Evolutionary conservation across 2,797 vertebrate genomes (phyloP).

Genomic region (Kryptolebias ocellatus): DNA sequence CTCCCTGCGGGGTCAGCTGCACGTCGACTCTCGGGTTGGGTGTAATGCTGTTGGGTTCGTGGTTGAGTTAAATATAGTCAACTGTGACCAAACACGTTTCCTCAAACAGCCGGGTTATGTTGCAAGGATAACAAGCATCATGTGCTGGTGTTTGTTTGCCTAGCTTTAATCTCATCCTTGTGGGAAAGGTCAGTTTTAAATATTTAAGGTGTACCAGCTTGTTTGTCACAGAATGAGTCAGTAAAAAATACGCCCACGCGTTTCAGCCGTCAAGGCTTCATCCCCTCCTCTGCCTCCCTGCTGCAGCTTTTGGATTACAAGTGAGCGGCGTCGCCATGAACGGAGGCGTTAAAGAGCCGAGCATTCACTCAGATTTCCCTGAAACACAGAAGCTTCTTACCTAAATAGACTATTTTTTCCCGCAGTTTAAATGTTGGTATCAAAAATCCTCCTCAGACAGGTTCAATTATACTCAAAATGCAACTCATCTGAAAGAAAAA

Average conservation of each 20-base stretch:
- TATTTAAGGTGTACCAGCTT: conserved; percentile 5
- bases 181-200: conserved; percentile 6
- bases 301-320: conserved; percentile 11
- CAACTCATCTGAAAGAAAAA: too few species aligned
- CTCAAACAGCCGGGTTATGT: not conserved
- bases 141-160: conserved; percentile 20
- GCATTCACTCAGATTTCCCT: not conserved
- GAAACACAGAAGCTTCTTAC: not conserved
- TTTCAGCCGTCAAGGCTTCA: conserved; percentile 9
- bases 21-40: conserved; percentile 3
- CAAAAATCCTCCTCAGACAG: too few species aligned
- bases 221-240: conserved; percentile 42
- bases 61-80: conserved; percentile 10
- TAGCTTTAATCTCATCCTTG: conserved; percentile 27
- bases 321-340: not conserved
- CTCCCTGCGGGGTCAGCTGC: not conserved
- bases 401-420: not conserved
- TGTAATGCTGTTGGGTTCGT: conserved; percentile 19
- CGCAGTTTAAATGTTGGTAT: too few species aligned
- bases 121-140: not conserved
- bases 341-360: not conserved
- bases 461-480: too few species aligned
- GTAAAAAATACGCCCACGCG: conserved; percentile 26
- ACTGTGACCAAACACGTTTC: conserved; percentile 17
- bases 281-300: conserved; percentile 5